A percentile compares a stretch with the other conserved stretches of the same genome.
phyloP scores from a whole-genome alignment of 2,888 invertebrate species.

The Trypoxylon attenuatum region DNA sequence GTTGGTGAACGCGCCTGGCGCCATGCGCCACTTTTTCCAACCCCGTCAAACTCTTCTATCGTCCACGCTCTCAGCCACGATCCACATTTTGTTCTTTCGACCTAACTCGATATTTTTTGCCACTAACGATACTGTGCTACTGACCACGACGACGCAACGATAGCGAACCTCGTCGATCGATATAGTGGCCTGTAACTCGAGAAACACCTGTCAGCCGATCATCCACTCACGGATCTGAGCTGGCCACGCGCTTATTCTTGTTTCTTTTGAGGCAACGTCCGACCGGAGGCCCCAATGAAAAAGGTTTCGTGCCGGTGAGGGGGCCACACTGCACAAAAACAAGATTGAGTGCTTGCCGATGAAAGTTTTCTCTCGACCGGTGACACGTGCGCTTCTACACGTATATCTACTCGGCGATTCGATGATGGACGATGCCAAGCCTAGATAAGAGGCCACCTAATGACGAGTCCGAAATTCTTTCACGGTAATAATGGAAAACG shows the following conservation, averaged over 20 bases:
- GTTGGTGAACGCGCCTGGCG: slow-evolving; percentile 9
- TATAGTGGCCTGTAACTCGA: not conserved
- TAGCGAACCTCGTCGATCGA: not conserved
- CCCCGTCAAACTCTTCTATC: not conserved
- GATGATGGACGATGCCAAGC: slow-evolving; percentile 48
- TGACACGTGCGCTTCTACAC: slow-evolving; percentile 29
- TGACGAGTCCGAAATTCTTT: slow-evolving; percentile 1
- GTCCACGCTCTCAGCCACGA: not conserved
- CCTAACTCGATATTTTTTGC: not conserved
- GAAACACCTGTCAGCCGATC: not conserved
- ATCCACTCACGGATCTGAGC: slow-evolving; percentile 2
- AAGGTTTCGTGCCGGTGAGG: slow-evolving; percentile 14
- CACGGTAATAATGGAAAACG: too few relatives aligned
- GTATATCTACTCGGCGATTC: slow-evolving; percentile 37
- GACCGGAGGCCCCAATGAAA: slow-evolving; percentile 24
- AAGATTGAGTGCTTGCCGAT: slow-evolving; percentile 44
- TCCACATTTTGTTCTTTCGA: not conserved
- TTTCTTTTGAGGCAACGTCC: slow-evolving; percentile 16
- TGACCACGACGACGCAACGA: not conserved
- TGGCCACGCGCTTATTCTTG: slow-evolving; percentile 2
- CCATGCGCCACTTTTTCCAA: slow-evolving; percentile 36
- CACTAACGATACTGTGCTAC: not conserved
- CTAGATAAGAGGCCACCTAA: slow-evolving; percentile 24
- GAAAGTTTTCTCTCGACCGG: slow-evolving; percentile 37
- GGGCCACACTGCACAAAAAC: slow-evolving; percentile 17